Conservation (phyloP, 2,888 invertebrate species). For the Drosophila sordidapex region DNA sequence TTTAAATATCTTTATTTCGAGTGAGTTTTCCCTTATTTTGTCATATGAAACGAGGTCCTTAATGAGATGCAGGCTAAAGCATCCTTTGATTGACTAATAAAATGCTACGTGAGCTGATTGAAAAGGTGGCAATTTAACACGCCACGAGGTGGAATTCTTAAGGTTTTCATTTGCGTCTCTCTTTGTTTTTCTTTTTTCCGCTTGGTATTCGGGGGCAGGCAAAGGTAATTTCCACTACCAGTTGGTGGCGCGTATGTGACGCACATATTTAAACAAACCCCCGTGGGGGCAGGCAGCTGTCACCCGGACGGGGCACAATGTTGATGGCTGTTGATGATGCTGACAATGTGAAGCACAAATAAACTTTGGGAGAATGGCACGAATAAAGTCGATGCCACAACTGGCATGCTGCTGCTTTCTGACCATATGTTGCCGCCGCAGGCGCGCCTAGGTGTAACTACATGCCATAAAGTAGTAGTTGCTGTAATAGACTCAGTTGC, state of each 20-base stretch:
- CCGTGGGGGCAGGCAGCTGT: constrained; percentile 64
- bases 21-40: neutral
- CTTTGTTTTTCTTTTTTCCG: neutral
- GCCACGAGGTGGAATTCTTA: constrained; percentile 59
- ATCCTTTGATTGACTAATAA: constrained; percentile 84
- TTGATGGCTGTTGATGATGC: constrained; percentile 75
- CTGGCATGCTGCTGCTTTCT: constrained; percentile 26
- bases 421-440: constrained; percentile 78
- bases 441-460: constrained; percentile 77
- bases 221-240: constrained; percentile 69
- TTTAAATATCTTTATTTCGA: constrained; percentile 4
- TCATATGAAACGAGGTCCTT: constrained; percentile 10
- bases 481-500: constrained; percentile 69
- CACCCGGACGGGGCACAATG: constrained; percentile 52
- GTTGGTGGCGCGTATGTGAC: constrained; percentile 78
- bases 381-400: constrained; percentile 34
- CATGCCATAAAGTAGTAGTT: constrained; percentile 76
- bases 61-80: constrained; percentile 75
- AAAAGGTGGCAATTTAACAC: constrained; percentile 58
- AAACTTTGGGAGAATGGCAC: constrained; percentile 68
- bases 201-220: constrained; percentile 20
- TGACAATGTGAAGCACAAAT: constrained; percentile 64
- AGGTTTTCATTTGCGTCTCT: constrained; percentile 31
- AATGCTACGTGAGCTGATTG: constrained; percentile 82
- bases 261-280: constrained; percentile 70